Conservation (phyloP, 1,140 invertebrate species). For the Kradibia gibbosae region DNA sequence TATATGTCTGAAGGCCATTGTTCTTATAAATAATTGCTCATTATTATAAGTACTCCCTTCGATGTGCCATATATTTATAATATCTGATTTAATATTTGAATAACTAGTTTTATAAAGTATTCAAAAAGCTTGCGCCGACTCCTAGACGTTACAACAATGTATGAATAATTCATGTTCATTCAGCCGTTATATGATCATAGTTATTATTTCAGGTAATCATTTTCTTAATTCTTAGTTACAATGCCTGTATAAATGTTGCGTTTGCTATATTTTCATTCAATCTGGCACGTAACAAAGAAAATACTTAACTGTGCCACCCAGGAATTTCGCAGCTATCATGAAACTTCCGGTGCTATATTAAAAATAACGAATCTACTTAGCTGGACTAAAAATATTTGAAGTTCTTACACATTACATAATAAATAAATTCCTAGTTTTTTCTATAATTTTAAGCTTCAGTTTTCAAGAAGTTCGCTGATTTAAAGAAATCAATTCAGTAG, state of each 20-base stretch:
- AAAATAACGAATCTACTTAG: neutral
- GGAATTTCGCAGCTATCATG: neutral
- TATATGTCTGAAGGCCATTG: neutral
- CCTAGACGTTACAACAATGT: too few relatives aligned
- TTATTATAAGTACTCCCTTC: neutral
- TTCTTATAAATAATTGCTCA: neutral
- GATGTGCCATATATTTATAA: neutral
- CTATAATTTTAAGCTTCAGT: neutral
- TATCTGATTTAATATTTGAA: neutral
- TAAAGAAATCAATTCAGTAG: neutral
- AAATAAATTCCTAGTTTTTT: neutral
- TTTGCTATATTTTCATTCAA: neutral
- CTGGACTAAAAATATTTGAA: neutral
- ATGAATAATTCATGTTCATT: too few relatives aligned
- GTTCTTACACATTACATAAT: neutral
- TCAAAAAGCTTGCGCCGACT: too few relatives aligned
- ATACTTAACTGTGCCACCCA: neutral
- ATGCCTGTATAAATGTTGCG: too few relatives aligned
- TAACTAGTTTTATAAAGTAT: neutral
- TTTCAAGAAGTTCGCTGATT: neutral
- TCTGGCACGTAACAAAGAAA: neutral
- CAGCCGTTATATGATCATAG: too few relatives aligned
- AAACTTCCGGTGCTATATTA: conserved; percentile 5
- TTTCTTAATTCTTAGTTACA: too few relatives aligned
- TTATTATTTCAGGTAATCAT: too few relatives aligned